Base-by-base conservation (phyloP, 2,888 invertebrate species). In the Norana najaformis region DNA sequence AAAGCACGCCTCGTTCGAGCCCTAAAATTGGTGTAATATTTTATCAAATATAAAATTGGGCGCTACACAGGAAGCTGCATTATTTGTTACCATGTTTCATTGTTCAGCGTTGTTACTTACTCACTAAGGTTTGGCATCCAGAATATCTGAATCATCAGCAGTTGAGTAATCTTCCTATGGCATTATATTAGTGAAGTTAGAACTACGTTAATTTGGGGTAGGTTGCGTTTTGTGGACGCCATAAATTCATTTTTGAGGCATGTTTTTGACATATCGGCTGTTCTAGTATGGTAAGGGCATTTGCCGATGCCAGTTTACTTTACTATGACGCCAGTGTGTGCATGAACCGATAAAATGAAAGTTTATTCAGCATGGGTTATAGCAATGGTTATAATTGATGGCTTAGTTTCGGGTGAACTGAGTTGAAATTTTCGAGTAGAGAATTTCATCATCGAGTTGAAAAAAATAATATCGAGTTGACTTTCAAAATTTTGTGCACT, bases 101-200 rank as follows among this genome's bases (percentile, higher is more conserved):
- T 53, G 53, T n/a, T 69, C 69, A n/a, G 30, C 69, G 69, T 69
- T 11, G 30, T 3, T 69, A 69, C 69, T 69, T 69, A 69, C 69
- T 69, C 69, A 69, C 69, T 69, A n/a, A 69, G 69, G 0, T n/a
- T 69, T 69, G 69, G 69, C 69, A 69, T 69, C 69, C 69, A 69
- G 69, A 69, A n/a, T 69, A n/a, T 69, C 69, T 69, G 69, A 69
- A 69, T 69, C 69, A 69, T 69, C 69, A n/a, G 69, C n/a, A n/a
- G 5, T n/a, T 69, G n/a, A 69, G 69, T 69, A 69, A 69, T 69
- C 30, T n/a, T 30, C 69, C 69, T n/a, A n/a, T 69, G n/a, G 8
- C 69, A 69, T 69, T n/a, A n/a, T n/a, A 69, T 69, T n/a, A n/a
- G 69, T 69, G 69, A n/a, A 69, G 47, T 47, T 1, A 69, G 69